These are phyloP conservation scores for Puntigrus tetrazona DNA, from an alignment of 2,113 vertebrate genomes.

Conservation along the genomic window DNA sequence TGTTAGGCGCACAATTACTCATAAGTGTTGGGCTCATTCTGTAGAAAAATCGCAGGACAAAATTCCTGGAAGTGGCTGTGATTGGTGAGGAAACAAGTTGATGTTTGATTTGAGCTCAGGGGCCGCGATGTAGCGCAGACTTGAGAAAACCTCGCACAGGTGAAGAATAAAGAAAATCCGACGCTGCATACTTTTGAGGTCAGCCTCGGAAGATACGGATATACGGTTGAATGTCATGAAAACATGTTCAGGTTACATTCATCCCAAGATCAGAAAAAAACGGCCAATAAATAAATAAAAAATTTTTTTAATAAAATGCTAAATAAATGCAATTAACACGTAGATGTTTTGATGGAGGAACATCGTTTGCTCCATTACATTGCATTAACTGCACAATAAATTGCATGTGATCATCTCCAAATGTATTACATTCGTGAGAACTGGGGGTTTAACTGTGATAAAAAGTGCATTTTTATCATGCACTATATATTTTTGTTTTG, in stretches of 20 bases:
- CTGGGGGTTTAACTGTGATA: background rate
- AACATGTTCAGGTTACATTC: background rate
- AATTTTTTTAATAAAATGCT: no score
- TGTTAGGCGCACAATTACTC: slow-evolving; percentile 15
- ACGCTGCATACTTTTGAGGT: background rate
- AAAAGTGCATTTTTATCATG: background rate
- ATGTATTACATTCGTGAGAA: background rate
- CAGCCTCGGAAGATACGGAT: background rate
- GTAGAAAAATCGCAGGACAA: slow-evolving; percentile 22
- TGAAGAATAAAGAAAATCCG: background rate
- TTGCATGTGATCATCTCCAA: no score
- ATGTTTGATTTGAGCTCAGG: slow-evolving; percentile 2
- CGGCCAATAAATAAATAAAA: no score
- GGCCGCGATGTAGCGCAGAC: slow-evolving; percentile 25
- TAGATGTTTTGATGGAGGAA: no score
- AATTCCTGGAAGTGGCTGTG: slow-evolving; percentile 52
- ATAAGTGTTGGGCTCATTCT: slow-evolving; percentile 9
- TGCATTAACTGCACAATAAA: no score
- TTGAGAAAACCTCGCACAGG: background rate
- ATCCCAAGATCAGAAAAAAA: background rate
- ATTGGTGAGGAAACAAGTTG: slow-evolving; percentile 35
- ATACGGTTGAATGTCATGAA: background rate
- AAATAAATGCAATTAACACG: no score
- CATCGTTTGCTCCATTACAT: no score
- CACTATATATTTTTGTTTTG: background rate